Evolutionary conservation across 2,113 vertebrate genomes (phyloP).

Genomic region (Trogon surrucura): DNA sequence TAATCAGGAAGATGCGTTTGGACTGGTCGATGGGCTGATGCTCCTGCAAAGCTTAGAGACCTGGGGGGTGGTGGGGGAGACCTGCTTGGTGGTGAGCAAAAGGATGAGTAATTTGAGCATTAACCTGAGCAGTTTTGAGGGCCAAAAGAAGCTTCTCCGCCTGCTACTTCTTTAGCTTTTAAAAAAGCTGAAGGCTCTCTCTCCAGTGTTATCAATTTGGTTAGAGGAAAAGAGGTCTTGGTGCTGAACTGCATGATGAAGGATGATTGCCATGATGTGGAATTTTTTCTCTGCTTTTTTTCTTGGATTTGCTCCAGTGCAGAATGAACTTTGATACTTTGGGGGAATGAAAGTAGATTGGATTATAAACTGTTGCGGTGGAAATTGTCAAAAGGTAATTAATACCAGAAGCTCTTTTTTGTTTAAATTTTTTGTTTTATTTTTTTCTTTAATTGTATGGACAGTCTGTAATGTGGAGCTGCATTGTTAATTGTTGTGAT

Average conservation of each 20-base stretch:
- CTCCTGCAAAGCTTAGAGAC: background rate
- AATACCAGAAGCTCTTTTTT: background rate
- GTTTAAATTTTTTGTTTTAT: background rate
- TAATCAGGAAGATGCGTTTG: background rate
- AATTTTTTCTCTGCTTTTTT: background rate
- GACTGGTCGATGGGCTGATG: background rate
- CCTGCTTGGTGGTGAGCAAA: background rate
- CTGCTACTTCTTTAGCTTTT: background rate
- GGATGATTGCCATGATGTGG: background rate
- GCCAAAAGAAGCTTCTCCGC: background rate
- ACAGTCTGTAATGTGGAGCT: background rate
- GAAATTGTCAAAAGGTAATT: background rate
- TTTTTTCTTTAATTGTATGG: background rate
- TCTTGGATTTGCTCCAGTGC: background rate
- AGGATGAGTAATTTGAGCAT: background rate
- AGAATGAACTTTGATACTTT: background rate
- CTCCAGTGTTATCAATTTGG: background rate
- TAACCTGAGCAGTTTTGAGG: background rate
- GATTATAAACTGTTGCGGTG: background rate
- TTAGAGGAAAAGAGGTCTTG: background rate
- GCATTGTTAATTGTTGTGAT: background rate
- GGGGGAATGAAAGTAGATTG: background rate
- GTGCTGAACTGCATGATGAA: background rate
- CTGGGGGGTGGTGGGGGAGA: background rate
- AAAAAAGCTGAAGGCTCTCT: background rate